Evolutionary conservation across 2,797 vertebrate genomes (phyloP).

Genomic region (Gymnocypris eckloni): DNA sequence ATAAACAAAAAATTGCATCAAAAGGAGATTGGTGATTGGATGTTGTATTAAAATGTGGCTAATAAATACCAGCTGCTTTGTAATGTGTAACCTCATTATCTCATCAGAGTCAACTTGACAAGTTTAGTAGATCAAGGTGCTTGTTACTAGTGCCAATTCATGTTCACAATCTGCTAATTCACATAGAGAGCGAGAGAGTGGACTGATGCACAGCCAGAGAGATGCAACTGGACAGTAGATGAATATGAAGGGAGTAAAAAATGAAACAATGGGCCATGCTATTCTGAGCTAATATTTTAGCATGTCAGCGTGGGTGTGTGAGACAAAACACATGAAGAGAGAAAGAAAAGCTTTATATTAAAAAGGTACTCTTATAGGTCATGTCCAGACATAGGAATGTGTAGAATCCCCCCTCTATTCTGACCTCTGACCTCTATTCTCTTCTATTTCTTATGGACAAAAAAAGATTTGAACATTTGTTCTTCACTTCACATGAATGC

Average conservation of each 20-base stretch:
- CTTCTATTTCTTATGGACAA: not conserved
- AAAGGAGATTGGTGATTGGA: not conserved
- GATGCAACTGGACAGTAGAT: slow-evolving; percentile 4
- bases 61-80: slow-evolving; percentile 16
- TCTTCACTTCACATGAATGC: slow-evolving; percentile 5
- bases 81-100: not conserved
- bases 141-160: not conserved
- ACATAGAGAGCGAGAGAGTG: not conserved
- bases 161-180: slow-evolving; percentile 11
- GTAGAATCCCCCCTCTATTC: not conserved
- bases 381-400: not conserved
- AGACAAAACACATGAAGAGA: not conserved
- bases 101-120: not conserved
- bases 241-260: not conserved
- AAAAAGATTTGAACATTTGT: slow-evolving; percentile 4
- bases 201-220: not conserved
- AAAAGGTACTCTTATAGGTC: slow-evolving; percentile 3
- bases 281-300: slow-evolving; percentile 23
- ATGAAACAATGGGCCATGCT: not conserved
- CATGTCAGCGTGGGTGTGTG: not conserved
- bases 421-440: slow-evolving; percentile 8
- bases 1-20: not conserved
- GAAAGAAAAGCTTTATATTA: slow-evolving; percentile 2
- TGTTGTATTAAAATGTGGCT: not conserved
- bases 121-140: not conserved